A percentile compares a stretch with the other conserved stretches of the same genome.
Conservation (phyloP, 2,888 invertebrate species). For the Didymodactylos carnosus region DNA sequence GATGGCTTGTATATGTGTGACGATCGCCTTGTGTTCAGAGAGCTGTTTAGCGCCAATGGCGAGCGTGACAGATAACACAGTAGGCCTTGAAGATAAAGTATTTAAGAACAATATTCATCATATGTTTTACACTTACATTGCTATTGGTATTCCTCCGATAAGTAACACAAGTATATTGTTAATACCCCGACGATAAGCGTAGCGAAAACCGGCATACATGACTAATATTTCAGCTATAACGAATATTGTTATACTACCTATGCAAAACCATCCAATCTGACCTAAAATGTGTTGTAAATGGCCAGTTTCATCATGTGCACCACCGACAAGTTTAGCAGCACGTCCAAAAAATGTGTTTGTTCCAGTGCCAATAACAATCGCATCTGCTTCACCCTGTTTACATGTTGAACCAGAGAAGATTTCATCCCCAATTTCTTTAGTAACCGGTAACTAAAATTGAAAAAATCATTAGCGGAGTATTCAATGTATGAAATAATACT, state of each 20-base stretch:
- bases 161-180: neutral
- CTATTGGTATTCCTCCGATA: neutral
- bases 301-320: neutral
- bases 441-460: too few relatives aligned
- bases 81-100: too few relatives aligned
- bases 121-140: too few relatives aligned
- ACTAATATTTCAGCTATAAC: neutral
- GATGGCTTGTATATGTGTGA: neutral
- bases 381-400: neutral
- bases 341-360: neutral
- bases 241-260: neutral
- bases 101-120: too few relatives aligned
- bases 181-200: neutral
- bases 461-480: too few relatives aligned
- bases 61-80: neutral
- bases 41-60: neutral
- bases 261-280: neutral
- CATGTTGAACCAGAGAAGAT: neutral
- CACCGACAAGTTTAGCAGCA: neutral
- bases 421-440: neutral
- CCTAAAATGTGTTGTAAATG: neutral
- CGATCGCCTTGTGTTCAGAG: neutral
- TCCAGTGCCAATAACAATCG: neutral
- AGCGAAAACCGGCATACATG: neutral
- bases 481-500: too few relatives aligned